These are phyloP conservation scores for Hyperoplus immaculatus DNA, from an alignment of 2,797 vertebrate species.

Conservation along the genomic window DNA sequence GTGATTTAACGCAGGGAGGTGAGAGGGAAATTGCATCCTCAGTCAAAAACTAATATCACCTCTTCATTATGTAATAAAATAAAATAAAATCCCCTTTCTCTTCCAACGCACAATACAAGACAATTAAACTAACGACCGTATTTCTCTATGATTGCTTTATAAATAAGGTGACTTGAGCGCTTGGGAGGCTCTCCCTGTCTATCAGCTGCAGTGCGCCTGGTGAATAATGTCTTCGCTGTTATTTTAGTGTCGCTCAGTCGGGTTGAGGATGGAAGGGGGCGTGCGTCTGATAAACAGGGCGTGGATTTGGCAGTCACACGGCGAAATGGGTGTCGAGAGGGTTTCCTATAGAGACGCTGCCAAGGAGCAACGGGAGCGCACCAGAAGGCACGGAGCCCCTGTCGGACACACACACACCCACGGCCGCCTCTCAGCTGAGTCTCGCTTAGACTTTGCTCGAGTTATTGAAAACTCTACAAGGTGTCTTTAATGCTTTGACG, in stretches of 20 bases:
- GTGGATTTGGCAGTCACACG: conserved; percentile 70
- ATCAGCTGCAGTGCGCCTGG: conserved; percentile 3
- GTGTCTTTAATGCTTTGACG: not conserved
- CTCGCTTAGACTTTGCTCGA: conserved; percentile 1
- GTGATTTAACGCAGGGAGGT: conserved; percentile 55
- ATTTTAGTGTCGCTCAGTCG: conserved; percentile 29
- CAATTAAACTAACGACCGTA: conserved; percentile 47
- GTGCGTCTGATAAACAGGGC: conserved; percentile 75
- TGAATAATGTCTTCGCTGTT: conserved; percentile 42
- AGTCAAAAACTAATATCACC: conserved; percentile 50
- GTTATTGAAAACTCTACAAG: not conserved
- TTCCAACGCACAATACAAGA: conserved; percentile 34
- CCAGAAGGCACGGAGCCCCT: conserved; percentile 20
- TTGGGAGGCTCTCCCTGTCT: conserved; percentile 5
- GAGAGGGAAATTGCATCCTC: conserved; percentile 39
- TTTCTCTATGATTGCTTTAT: conserved; percentile 41
- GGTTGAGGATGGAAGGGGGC: conserved; percentile 38
- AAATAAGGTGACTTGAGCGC: conserved; percentile 17
- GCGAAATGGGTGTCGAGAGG: conserved; percentile 48
- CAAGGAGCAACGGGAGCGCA: conserved; percentile 58
- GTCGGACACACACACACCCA: too few relatives aligned
- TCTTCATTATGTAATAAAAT: conserved; percentile 25
- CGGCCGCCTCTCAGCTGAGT: not conserved
- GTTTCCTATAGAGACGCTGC: conserved; percentile 47
- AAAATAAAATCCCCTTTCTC: conserved; percentile 8